Conservation (phyloP, 2,113 vertebrate species). For the Steatornis caripensis region DNA sequence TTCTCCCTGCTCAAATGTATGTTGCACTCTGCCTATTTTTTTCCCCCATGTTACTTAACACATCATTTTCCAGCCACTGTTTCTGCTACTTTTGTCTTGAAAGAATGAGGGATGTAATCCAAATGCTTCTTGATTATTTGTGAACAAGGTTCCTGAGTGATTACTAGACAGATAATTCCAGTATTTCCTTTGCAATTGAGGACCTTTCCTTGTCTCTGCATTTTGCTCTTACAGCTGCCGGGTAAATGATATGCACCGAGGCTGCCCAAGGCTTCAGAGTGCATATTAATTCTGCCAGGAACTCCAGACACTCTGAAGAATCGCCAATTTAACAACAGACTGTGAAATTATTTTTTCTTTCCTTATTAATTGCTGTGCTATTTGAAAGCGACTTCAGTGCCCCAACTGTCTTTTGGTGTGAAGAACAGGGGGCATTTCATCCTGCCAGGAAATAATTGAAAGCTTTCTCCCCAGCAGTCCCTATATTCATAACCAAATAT, state of each 20-base stretch:
- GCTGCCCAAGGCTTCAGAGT: constrained; percentile 14
- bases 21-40: background rate
- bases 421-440: background rate
- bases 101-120: background rate
- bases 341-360: constrained; percentile 57
- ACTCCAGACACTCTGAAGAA: constrained; percentile 32
- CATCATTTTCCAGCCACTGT: background rate
- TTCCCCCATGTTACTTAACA: background rate
- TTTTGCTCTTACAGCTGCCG: constrained; percentile 15
- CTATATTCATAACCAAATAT: background rate
- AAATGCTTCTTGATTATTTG: constrained; percentile 34
- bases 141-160: constrained; percentile 1
- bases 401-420: background rate
- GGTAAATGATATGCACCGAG: background rate
- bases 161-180: background rate
- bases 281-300: constrained; percentile 43
- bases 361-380: constrained; percentile 41
- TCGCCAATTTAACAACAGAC: constrained; percentile 52
- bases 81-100: background rate
- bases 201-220: background rate
- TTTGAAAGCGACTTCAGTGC: constrained; percentile 23
- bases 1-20: background rate
- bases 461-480: background rate
- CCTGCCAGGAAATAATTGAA: constrained; percentile 1
- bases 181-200: background rate